A percentile compares a stretch with the other conserved stretches of the same genome.
These are phyloP conservation scores for Palythoa heliodiscus DNA, from an alignment of 92 coral and sea anemone genomes.

Conservation along the genomic window DNA sequence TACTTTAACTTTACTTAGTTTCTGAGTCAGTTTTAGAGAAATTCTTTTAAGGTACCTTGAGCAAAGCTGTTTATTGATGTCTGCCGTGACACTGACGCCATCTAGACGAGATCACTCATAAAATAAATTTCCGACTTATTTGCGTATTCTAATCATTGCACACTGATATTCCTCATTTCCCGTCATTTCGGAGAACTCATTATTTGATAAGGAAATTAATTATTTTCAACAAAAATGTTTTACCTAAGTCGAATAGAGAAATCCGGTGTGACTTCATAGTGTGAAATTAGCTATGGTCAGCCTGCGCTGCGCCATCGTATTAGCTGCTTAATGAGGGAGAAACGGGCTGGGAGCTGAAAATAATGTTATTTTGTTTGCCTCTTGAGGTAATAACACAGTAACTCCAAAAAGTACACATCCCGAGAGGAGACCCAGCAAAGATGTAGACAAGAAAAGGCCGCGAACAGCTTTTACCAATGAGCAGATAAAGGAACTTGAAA, in stretches of 20 bases:
- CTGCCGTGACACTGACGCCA: constrained; percentile 24
- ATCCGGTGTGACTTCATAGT: not conserved
- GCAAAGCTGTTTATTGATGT: not conserved
- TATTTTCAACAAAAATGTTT: not conserved
- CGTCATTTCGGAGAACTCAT: constrained; percentile 3
- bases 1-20: not conserved
- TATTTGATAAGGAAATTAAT: constrained; percentile 11
- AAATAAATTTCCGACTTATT: constrained; percentile 26
- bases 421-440: constrained; percentile 38
- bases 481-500: constrained; percentile 92
- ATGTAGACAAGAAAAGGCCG: constrained; percentile 74
- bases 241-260: not conserved
- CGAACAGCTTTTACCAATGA: constrained; percentile 96
- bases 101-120: constrained; percentile 1
- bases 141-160: constrained; percentile 5
- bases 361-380: constrained; percentile 17
- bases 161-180: constrained; percentile 21
- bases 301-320: constrained; percentile 18
- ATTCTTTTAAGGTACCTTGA: not conserved
- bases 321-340: constrained; percentile 21
- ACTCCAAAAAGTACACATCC: constrained; percentile 2
- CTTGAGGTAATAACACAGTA: constrained; percentile 21
- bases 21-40: not conserved
- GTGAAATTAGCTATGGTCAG: not conserved
- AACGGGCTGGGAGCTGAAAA: not conserved